Evolutionary conservation across 1,140 invertebrate species (phyloP).

Genomic region (Leptoteleia sp.): DNA sequence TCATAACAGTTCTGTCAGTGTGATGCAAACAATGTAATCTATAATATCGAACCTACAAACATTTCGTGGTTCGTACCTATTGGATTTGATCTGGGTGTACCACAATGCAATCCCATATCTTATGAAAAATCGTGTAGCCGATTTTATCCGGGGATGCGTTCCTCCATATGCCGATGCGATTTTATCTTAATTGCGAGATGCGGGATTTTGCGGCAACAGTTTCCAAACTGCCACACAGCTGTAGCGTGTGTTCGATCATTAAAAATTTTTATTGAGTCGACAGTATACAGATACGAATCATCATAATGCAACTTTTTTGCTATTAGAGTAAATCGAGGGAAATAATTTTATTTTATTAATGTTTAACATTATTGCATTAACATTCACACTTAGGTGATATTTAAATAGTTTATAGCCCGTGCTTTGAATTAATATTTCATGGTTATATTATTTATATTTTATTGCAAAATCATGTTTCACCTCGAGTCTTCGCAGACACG

Average conservation of each 20-base stretch:
- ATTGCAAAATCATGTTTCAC: too few species aligned
- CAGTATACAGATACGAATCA: too few species aligned
- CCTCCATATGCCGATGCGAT: conserved; percentile 44
- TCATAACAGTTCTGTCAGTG: conserved; percentile 40
- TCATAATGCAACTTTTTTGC: too few species aligned
- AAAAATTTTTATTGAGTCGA: conserved; percentile 35
- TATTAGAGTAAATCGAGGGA: too few species aligned
- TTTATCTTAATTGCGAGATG: conserved; percentile 48
- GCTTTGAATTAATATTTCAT: too few species aligned
- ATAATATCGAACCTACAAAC: conserved; percentile 47
- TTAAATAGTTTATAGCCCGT: too few species aligned
- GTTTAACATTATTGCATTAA: too few species aligned
- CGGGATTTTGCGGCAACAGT: conserved; percentile 43
- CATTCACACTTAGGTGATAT: too few species aligned
- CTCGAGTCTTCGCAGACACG: too few species aligned
- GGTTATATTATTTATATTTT: too few species aligned
- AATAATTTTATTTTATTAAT: too few species aligned
- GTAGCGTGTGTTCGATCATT: conserved; percentile 29
- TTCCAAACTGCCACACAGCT: conserved; percentile 36
- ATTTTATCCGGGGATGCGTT: conserved; percentile 41
- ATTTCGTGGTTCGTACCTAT: conserved; percentile 25
- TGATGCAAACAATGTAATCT: conserved; percentile 55
- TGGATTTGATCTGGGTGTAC: conserved; percentile 28
- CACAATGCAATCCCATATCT: conserved; percentile 42
- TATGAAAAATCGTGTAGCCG: conserved; percentile 30